Evolutionary conservation across 2,113 vertebrate genomes (phyloP), one percentile per base, ranked within the genome.

Genomic region (Tautogolabrus adspersus): DNA sequence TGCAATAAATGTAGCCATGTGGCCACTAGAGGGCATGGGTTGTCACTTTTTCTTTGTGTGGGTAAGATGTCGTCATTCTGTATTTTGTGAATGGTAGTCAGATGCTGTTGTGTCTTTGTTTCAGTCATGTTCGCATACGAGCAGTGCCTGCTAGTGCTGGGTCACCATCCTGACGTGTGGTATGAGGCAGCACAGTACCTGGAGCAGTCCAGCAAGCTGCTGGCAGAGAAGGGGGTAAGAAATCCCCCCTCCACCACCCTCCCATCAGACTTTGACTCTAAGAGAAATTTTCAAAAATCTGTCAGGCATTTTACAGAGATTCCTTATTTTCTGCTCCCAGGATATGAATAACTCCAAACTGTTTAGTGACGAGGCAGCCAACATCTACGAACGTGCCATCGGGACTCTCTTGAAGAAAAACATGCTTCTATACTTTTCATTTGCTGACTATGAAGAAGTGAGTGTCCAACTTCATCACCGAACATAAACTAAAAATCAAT

Each of bases 291-390:
- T 34, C 30, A 34, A 1, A 34, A 9, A 18, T 16, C n/a, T 42
- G 19, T n/a, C 5, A 1, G 8, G 0, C 11, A n/a, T 34, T 55
- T 22, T 37, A n/a, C 9, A 11, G 6, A 58, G 30, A 34, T 23
- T 8, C 38, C 10, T 42, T 42, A 42, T 42, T 42, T 10, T 42
- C 40, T 42, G 40, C 40, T 23, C 44, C 71, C 87, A 99, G 98
- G 98, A 99, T 92, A 99, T 99, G 97, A 99, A 99, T 94, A 99
- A 99, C 81, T 97, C 98, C 66, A 99, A 99, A 84, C 94, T 99
- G 88, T 99, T 99, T 89, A 99, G 98, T 58, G 98, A 99, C 47
- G 98, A 99, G 93, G 98, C 98, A 57, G 98, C 98, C 77, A 99
- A 98, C 94, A 99, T 99, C 93, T 99, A 99, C 80, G 98, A 99